Base-by-base conservation (phyloP, 1,140 invertebrate genomes). In the Drosophila parabipectinata region DNA sequence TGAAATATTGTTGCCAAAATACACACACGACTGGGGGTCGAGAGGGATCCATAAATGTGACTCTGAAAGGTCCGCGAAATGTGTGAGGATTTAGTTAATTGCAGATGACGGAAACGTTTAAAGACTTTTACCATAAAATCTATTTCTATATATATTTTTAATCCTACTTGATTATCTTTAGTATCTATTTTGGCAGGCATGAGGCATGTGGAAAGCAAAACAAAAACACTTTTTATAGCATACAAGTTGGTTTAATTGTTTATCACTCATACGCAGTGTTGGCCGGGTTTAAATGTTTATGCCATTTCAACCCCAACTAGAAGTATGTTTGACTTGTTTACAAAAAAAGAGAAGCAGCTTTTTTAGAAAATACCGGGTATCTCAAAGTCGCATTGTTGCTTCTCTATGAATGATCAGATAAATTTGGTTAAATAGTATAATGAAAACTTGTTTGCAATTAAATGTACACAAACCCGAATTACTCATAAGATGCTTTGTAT, bases 1-100 rank as follows among this genome's bases (percentile, higher is more conserved):
- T 80, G 72, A 83, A 64, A 66, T 83, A 76, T 76, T 54, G 56
- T 76, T 79, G 59, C 81, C 77, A 78, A 82, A 79, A 76, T 63
- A 68, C 57, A 81, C 58, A 62, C 64, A 51, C 62, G 75, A 57
- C 34, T 34, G 41, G 44, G 62, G 53, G 54, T 21, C 26, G 52
- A 30, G 30, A 53, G 28, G 44, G 66, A 44, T 54, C 37, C 44
- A 66, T 41, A 50, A 69, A 57, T 57, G 68, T 48, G 41, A 34
- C 21, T 28, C 26, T 3, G n/a, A 4, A 72, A 74, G 60, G 53
- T 75, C 53, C 59, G 48, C 60, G 71, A 47, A 47, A 52, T 55
- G n/a, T n/a, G 10, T 34, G 0, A n/a, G 7, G 26, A 44, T 18
- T 44, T 47, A 14, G 18, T 18, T 18, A 15, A 15, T 21, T 12